A percentile compares a stretch with the other conserved stretches of the same genome.
These are phyloP conservation scores for Drosophila rellima DNA, from an alignment of 2,888 invertebrate species.

Conservation along the genomic window DNA sequence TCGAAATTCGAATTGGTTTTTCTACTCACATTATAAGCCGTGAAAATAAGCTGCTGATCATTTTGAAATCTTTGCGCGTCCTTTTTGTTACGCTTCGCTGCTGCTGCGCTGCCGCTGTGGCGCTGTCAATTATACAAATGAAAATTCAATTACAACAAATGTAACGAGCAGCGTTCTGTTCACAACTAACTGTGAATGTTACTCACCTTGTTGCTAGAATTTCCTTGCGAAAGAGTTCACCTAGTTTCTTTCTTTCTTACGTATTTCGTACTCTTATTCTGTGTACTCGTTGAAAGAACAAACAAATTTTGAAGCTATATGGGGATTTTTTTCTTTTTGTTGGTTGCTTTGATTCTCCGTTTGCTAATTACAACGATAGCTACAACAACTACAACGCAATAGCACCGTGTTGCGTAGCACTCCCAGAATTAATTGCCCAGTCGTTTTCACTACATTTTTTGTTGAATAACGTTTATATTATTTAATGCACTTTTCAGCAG, in stretches of 20 bases:
- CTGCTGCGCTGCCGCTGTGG: slow-evolving; percentile 12
- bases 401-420: slow-evolving; percentile 71
- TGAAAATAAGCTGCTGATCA: slow-evolving; percentile 85
- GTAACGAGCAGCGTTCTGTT: slow-evolving; percentile 25
- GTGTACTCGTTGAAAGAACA: slow-evolving; percentile 18
- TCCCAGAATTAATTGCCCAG: slow-evolving; percentile 37
- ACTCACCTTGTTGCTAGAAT: slow-evolving; percentile 34
- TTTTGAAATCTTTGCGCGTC: slow-evolving; percentile 59
- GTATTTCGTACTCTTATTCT: slow-evolving; percentile 13
- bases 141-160: slow-evolving; percentile 49
- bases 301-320: slow-evolving; percentile 22
- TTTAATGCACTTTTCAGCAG: slow-evolving; percentile 51
- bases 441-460: slow-evolving; percentile 60
- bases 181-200: slow-evolving; percentile 13
- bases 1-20: slow-evolving; percentile 3
- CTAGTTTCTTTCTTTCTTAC: slow-evolving; percentile 3
- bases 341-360: slow-evolving; percentile 44
- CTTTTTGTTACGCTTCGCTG: slow-evolving; percentile 35
- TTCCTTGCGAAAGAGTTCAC: slow-evolving; percentile 26
- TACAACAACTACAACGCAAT: slow-evolving; percentile 36
- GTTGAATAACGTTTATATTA: slow-evolving; percentile 26
- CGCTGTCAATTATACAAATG: slow-evolving; percentile 25
- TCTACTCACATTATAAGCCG: slow-evolving; percentile 85
- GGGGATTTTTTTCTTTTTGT: slow-evolving; percentile 10
- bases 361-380: slow-evolving; percentile 34